Conservation (phyloP, 2,113 vertebrate genomes). For the Notechis scutatus region DNA sequence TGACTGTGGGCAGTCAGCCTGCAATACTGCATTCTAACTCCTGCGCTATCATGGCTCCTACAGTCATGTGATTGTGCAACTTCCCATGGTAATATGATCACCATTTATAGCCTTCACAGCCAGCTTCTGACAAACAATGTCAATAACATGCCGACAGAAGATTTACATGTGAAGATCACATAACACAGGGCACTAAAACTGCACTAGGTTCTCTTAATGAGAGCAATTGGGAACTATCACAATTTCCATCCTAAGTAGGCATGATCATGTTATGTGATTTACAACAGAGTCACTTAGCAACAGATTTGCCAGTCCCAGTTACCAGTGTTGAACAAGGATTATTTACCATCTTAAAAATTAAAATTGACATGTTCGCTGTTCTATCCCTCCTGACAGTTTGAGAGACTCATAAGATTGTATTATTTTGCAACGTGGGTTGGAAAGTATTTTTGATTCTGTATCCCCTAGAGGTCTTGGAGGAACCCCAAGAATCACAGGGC, state of each 20-base stretch:
- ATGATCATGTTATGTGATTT: background rate
- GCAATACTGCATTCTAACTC: background rate
- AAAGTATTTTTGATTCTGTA: background rate
- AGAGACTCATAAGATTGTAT: background rate
- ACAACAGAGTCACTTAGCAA: background rate
- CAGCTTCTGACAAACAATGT: background rate
- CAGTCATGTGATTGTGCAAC: background rate
- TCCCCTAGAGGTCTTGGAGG: background rate
- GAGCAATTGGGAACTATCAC: background rate
- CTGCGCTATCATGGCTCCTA: background rate
- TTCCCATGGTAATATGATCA: background rate
- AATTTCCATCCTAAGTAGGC: background rate
- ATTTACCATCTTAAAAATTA: background rate
- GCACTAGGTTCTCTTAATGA: background rate
- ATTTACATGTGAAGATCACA: background rate
- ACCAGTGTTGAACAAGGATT: background rate
- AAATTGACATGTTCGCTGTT: background rate
- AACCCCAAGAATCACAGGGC: background rate
- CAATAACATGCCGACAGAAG: background rate
- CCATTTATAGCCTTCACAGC: background rate
- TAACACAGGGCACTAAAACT: background rate
- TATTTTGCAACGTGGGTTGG: background rate
- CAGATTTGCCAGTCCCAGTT: background rate
- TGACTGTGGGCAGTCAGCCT: background rate
- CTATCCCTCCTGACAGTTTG: background rate